phyloP scores from a whole-genome alignment of 2,888 invertebrate species.

The Lepidocyrtoides sp. region DNA sequence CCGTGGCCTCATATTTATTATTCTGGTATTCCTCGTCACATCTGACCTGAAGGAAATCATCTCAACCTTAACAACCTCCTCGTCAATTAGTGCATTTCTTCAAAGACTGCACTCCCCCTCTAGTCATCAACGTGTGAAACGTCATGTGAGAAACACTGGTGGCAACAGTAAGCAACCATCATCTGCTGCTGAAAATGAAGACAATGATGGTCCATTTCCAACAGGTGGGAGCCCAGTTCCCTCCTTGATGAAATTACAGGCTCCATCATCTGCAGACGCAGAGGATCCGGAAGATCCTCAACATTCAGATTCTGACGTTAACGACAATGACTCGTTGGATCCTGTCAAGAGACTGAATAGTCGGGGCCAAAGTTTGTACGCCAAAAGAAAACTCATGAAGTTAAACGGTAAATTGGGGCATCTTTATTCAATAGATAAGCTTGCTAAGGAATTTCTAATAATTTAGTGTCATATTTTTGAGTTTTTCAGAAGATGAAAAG shows the following conservation, averaged over 20 bases:
- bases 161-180: constrained; percentile 8
- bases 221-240: constrained; percentile 29
- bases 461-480: no score
- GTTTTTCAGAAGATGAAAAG: constrained; percentile 80
- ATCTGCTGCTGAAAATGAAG: constrained; percentile 1
- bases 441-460: no score
- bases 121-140: constrained; percentile 61
- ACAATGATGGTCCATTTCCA: constrained; percentile 21
- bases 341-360: constrained; percentile 61
- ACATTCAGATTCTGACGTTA: constrained; percentile 62
- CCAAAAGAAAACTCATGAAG: constrained; percentile 67
- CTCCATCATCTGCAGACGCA: neutral
- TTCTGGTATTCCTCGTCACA: constrained; percentile 81
- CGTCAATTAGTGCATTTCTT: constrained; percentile 69
- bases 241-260: constrained; percentile 35
- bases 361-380: constrained; percentile 58
- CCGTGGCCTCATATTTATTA: constrained; percentile 78
- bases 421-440: no score
- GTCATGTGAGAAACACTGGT: neutral
- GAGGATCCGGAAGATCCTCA: constrained; percentile 17
- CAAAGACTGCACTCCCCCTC: constrained; percentile 30
- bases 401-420: constrained; percentile 61
- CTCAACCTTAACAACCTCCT: constrained; percentile 72
- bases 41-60: constrained; percentile 82
- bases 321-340: constrained; percentile 74